Evolutionary conservation across 2,888 invertebrate genomes (phyloP).

Genomic region (Taphrorychus bicolor): DNA sequence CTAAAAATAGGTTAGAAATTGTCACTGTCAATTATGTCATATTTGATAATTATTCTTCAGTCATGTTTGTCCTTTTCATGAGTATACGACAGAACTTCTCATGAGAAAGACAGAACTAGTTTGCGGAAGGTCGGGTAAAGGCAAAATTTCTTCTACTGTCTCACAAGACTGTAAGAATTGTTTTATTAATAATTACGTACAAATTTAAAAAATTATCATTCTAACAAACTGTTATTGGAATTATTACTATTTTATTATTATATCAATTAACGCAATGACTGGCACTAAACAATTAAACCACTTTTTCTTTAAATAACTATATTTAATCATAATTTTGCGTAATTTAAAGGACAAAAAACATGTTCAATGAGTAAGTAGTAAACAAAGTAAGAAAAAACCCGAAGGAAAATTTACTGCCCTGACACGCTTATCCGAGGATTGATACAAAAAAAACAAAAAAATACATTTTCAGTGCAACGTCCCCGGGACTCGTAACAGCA

Average conservation of each 20-base stretch:
- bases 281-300: background rate
- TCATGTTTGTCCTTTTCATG: too few species aligned
- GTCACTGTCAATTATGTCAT: conserved; percentile 1
- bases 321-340: conserved; percentile 23
- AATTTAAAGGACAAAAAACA: conserved; percentile 8
- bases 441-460: conserved; percentile 10
- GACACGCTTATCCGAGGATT: background rate
- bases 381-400: conserved; percentile 15
- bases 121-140: too few species aligned
- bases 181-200: too few species aligned
- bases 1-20: conserved; percentile 38
- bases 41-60: too few species aligned
- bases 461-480: conserved; percentile 11
- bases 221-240: too few species aligned
- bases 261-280: too few species aligned
- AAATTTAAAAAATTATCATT: too few species aligned
- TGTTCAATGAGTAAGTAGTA: conserved; percentile 11
- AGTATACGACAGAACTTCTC: too few species aligned
- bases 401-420: conserved; percentile 19
- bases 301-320: conserved; percentile 21
- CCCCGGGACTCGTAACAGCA: conserved; percentile 20
- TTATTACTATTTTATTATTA: too few species aligned
- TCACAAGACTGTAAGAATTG: too few species aligned
- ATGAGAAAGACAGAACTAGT: too few species aligned
- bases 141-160: too few species aligned